Evolutionary conservation across 2,797 vertebrate genomes (phyloP), one percentile per base, ranked within the genome.

Genomic region (Smutsia gigantea): DNA sequence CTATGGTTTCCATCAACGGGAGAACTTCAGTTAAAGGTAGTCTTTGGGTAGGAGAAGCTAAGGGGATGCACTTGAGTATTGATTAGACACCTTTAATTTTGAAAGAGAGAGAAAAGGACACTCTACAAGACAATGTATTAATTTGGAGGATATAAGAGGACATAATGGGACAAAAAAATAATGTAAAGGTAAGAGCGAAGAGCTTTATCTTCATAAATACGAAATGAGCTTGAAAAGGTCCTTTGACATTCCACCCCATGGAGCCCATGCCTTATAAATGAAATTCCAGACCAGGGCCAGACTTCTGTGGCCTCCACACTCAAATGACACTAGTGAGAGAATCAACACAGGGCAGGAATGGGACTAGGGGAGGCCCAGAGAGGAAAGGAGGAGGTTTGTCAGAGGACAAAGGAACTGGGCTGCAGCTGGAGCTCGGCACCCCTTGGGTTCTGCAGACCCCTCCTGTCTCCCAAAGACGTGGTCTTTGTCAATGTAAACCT

Each of bases 181-280:
- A 72, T 63, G n/a, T 21, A 55, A 78, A 5, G 21, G 63, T 11
- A 64, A 61, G 4, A 71, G 17, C n/a, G 11, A 81, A 63, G 51
- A 39, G 4, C 29, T 19, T 89, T 57, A 23, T 15, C 7, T 68
- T 66, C 8, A 15, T 55, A 85, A 85, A 42, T 18, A 25, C 13
- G 87, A 63, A 12, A 0, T 87, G 55, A n/a, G 3, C 17, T 6
- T 21, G 53, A 18, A 49, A 23, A 17, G 9, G n/a, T 13, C 2
- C n/a, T 27, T 18, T 23, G 6, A 29, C 2, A 14, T 13, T 18
- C 10, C 0, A 49, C 5, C 10, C 1, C 4, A 4, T 46, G 7
- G 13, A 66, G 5, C 14, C 49, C 21, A 83, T 8, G 12, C 0
- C 14, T 57, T 29, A 59, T 2, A 57, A 6, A 0, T 61, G 34